A percentile compares a stretch with the other conserved stretches of the same genome.
phyloP scores from a whole-genome alignment of 2,113 vertebrate genomes.

The Raja brachyura region DNA sequence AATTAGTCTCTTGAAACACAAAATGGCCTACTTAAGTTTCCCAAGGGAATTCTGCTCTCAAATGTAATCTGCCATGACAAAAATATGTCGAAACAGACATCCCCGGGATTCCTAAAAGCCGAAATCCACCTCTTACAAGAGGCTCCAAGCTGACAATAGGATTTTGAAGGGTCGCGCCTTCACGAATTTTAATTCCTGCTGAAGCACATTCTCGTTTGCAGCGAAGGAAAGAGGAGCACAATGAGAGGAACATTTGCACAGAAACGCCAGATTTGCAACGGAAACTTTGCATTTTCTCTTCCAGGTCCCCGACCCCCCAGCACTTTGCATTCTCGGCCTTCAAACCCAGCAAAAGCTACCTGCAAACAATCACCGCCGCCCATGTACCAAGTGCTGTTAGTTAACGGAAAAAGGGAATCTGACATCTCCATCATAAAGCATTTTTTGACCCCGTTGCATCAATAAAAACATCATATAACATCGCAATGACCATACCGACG shows the following conservation, averaged over 20 bases:
- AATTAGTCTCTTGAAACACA: slow-evolving; percentile 26
- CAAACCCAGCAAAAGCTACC: background rate
- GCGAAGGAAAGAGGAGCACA: background rate
- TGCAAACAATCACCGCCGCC: background rate
- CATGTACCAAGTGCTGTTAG: background rate
- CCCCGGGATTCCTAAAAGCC: background rate
- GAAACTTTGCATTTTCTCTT: slow-evolving; percentile 20
- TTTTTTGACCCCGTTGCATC: background rate
- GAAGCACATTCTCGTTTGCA: background rate
- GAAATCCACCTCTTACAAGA: background rate
- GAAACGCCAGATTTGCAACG: background rate
- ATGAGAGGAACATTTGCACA: background rate
- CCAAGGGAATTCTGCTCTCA: background rate
- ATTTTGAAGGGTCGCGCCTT: slow-evolving; percentile 13
- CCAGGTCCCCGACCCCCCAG: background rate
- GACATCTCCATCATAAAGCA: slow-evolving; percentile 3
- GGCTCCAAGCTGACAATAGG: background rate
- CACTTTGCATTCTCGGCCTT: background rate
- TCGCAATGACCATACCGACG: background rate
- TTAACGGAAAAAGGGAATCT: background rate
- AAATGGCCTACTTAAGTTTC: slow-evolving; percentile 30
- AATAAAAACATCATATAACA: background rate
- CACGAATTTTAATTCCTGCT: background rate
- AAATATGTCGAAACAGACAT: slow-evolving; percentile 1
- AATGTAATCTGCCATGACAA: slow-evolving; percentile 23